Evolutionary conservation across 2,113 vertebrate species (phyloP).

Genomic region (Pardalotus punctatus): DNA sequence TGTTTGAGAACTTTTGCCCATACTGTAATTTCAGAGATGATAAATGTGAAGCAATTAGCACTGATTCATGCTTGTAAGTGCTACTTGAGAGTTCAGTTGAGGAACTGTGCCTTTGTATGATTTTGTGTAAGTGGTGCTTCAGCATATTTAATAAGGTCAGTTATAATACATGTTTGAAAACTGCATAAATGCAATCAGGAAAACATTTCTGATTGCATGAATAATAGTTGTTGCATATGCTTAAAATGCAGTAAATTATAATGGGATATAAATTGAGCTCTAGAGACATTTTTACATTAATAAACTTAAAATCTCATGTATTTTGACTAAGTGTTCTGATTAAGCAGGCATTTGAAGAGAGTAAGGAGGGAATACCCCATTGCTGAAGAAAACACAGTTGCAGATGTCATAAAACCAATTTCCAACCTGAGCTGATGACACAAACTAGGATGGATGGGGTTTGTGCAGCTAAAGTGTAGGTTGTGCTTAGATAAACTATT

Average conservation of each 20-base stretch:
- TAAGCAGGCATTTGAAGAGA: conserved; percentile 48
- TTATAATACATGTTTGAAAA: conserved; percentile 74
- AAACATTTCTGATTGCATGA: conserved; percentile 78
- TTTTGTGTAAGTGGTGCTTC: conserved; percentile 57
- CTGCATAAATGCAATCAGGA: conserved; percentile 69
- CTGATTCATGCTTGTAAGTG: conserved; percentile 58
- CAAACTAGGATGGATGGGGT: not conserved
- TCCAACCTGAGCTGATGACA: not conserved
- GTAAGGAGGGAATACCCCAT: not conserved
- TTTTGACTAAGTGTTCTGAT: conserved; percentile 48
- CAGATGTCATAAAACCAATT: not conserved
- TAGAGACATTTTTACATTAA: conserved; percentile 62
- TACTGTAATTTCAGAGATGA: conserved; percentile 37
- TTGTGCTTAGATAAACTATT: not conserved
- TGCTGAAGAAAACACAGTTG: not conserved
- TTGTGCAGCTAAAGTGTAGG: not conserved
- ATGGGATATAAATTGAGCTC: conserved; percentile 64
- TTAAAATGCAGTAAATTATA: conserved; percentile 69
- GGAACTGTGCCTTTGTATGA: conserved; percentile 53
- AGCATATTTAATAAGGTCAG: conserved; percentile 76
- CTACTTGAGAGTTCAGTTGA: conserved; percentile 34
- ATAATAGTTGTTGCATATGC: conserved; percentile 66
- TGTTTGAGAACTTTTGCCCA: conserved; percentile 33
- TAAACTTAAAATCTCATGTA: conserved; percentile 55
- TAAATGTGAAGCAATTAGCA: conserved; percentile 59